Evolutionary conservation across 2,113 vertebrate genomes (phyloP).

Genomic region (Carollia perspicillata): DNA sequence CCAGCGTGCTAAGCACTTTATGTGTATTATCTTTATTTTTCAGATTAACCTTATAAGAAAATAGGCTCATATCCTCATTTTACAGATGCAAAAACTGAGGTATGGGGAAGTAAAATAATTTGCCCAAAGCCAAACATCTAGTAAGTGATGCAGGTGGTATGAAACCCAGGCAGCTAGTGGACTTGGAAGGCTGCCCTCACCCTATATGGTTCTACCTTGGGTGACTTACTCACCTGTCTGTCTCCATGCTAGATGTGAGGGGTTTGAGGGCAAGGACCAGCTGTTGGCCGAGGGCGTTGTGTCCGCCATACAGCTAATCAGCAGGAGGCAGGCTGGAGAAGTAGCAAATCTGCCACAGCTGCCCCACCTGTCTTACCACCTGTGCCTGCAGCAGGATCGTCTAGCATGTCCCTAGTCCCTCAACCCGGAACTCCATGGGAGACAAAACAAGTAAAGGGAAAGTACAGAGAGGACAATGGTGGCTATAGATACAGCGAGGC

Average conservation of each 20-base stretch:
- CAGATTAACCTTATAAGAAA: background rate
- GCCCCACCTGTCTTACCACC: background rate
- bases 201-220: background rate
- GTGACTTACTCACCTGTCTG: background rate
- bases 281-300: background rate
- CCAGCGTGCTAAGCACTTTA: background rate
- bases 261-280: background rate
- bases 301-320: background rate
- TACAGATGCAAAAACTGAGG: background rate
- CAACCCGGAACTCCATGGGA: background rate
- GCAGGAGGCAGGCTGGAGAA: background rate
- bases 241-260: background rate
- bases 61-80: background rate
- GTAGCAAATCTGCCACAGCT: background rate
- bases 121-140: background rate
- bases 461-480: background rate
- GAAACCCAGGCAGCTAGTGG: background rate
- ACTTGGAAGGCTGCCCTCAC: background rate
- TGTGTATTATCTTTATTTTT: background rate
- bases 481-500: background rate
- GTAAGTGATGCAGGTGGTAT: background rate
- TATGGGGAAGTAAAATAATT: background rate
- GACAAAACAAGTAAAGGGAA: background rate
- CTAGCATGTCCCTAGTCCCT: background rate
- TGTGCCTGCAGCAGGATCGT: background rate